Evolutionary conservation across 2,888 invertebrate species (phyloP), one percentile per base, ranked within the genome.

Genomic region (Drosophila pseudotakahashii): DNA sequence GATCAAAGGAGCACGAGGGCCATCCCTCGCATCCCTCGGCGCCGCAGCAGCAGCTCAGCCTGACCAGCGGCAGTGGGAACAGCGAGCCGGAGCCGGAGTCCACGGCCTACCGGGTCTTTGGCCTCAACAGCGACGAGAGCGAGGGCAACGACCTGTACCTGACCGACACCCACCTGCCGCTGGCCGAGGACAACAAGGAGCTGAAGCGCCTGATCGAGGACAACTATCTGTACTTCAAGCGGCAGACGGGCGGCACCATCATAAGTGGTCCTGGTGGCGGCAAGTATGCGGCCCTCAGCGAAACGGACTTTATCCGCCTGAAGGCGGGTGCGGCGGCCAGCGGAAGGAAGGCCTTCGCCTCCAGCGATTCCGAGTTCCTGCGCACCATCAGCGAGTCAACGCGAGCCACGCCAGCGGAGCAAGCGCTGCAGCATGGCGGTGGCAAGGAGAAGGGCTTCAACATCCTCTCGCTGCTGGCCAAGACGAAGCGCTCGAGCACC

Each of bases 141-240:
- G 91, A 90, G 72, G 80, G 85, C 50, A 91, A 85, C 16, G 91
- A 91, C 58, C 88, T 88, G 30, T 90, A 89, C 41, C 87, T 5
- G 34, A 26, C 26, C 26, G 34, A 90, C 39, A 88, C 89, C 10
- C 89, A 88, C 48, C 68, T 92, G 66, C 92, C 92, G 32, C 88
- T 92, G 52, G 89, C 92, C 45, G 92, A 92, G 69, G 92, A 92
- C 69, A 92, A 92, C 81, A 91, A 91, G 68, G 92, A 92, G 68
- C 77, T 92, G 45, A 92, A 92, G 67, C 91, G 92, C 23, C 90
- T 92, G 36, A 92, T 92, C 66, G 92, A 92, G 66, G 91, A 92
- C 63, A 92, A 92, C 67, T 92, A 91, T 75, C 81, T 92, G 74
- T 92, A 91, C 76, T 92, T 86, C 68, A 92, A 90, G 60, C 89